phyloP scores from a whole-genome alignment of 2,113 vertebrate genomes.

The Callocephalon fimbriatum region DNA sequence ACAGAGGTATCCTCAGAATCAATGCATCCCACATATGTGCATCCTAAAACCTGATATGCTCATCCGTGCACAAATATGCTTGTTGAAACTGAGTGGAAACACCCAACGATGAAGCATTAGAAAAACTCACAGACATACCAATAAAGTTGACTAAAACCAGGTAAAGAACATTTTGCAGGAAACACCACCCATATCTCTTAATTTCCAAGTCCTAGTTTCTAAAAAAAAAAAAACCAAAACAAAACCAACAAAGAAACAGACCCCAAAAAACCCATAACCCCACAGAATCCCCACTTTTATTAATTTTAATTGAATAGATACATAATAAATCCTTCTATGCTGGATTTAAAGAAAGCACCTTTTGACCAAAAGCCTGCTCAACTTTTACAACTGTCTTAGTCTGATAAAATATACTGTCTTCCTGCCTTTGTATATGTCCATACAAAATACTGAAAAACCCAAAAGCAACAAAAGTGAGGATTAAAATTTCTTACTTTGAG shows the following conservation, averaged over 20 bases:
- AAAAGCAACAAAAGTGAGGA: neutral
- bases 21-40: neutral
- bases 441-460: neutral
- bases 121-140: neutral
- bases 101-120: neutral
- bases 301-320: neutral
- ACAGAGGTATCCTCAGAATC: neutral
- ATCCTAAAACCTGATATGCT: neutral
- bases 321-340: neutral
- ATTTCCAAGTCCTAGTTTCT: neutral
- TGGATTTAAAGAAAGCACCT: neutral
- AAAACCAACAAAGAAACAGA: neutral
- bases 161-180: neutral
- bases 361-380: neutral
- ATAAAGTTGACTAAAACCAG: neutral
- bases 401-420: neutral
- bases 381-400: neutral
- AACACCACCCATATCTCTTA: neutral
- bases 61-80: neutral
- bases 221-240: neutral
- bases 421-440: neutral
- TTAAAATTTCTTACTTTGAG: neutral
- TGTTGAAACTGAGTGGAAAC: neutral
- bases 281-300: neutral
- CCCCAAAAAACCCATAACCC: neutral